Base-by-base conservation (phyloP, 2,888 invertebrate species). In the Melangyna quadrimaculata region DNA sequence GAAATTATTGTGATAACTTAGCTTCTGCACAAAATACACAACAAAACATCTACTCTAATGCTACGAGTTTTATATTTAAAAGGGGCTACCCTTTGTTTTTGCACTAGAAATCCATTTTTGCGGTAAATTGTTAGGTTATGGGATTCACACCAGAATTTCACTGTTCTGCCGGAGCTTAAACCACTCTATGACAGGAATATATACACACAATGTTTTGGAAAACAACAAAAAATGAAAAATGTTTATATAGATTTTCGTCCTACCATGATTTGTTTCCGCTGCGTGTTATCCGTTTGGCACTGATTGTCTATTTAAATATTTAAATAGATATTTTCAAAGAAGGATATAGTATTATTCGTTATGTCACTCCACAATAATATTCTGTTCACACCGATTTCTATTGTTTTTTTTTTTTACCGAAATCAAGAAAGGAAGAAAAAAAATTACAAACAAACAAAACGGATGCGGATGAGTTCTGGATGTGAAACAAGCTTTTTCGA, bases 401-500 rank as follows among this genome's bases (percentile, higher is more conserved):
- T 24, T 55, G 9, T 57, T 4, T 27, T 8, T 72, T 53, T 10
- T 45, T 12, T 19, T 7, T 48, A 27, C 45, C 37, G 55, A 65
- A 63, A 70, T 27, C 55, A n/a, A n/a, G 37, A 55, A 69, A 75
- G n/a, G n/a, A n/a, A n/a, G n/a, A n/a, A n/a, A n/a, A n/a, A n/a
- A n/a, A n/a, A n/a, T n/a, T n/a, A 35, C 7, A 19, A 57, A 57
- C 4, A 53, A 19, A 59, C 14, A 35, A n/a, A 65, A 71, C 78
- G 78, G 72, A 81, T 82, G 27, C 63, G 73, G 32, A 57, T 17
- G 3, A 14, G 22, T 22, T 12, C 2, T 14, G 55, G 24, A 14
- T 29, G 3, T 57, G 45, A 82, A 86, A 87, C 87, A 87, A 87
- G 87, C 87, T 37, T 32, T 51, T 79, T 72, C 88, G 89, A 90